These are phyloP conservation scores for Cistogaster globosa DNA, from an alignment of 2,888 invertebrate species.

Conservation along the genomic window DNA sequence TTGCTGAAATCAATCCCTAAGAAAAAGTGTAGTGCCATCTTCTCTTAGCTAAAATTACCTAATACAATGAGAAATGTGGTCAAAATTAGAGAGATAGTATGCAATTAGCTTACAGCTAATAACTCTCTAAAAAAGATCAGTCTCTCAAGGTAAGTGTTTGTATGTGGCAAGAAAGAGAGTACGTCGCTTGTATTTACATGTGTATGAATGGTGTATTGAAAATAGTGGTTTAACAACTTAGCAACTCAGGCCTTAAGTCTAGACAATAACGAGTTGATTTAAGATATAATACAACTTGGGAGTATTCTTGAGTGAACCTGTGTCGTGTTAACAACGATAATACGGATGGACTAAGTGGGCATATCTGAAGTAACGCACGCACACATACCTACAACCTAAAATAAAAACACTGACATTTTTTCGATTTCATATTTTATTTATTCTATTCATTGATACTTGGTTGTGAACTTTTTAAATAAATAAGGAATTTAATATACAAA, in stretches of 20 bases:
- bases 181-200: neutral
- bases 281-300: conserved; percentile 56
- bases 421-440: conserved; percentile 58
- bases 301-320: conserved; percentile 78
- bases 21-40: neutral
- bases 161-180: conserved; percentile 34
- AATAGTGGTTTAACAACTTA: conserved; percentile 66
- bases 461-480: conserved; percentile 65
- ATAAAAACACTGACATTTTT: conserved; percentile 53
- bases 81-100: neutral
- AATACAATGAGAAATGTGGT: conserved; percentile 2
- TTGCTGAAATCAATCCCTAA: conserved; percentile 24
- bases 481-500: conserved; percentile 22
- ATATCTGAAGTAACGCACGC: conserved; percentile 33
- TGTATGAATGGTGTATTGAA: conserved; percentile 32
- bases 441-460: conserved; percentile 64
- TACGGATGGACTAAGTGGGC: conserved; percentile 71
- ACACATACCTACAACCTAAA: conserved; percentile 41
- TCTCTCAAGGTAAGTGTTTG: conserved; percentile 1
- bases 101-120: neutral
- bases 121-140: conserved; percentile 12
- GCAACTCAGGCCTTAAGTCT: conserved; percentile 56
- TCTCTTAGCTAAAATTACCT: conserved; percentile 37
- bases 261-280: conserved; percentile 66
- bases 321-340: conserved; percentile 77